Evolutionary conservation across 2,113 vertebrate genomes (phyloP), one percentile per base, ranked within the genome.

Genomic region (Lipotes vexillifer): DNA sequence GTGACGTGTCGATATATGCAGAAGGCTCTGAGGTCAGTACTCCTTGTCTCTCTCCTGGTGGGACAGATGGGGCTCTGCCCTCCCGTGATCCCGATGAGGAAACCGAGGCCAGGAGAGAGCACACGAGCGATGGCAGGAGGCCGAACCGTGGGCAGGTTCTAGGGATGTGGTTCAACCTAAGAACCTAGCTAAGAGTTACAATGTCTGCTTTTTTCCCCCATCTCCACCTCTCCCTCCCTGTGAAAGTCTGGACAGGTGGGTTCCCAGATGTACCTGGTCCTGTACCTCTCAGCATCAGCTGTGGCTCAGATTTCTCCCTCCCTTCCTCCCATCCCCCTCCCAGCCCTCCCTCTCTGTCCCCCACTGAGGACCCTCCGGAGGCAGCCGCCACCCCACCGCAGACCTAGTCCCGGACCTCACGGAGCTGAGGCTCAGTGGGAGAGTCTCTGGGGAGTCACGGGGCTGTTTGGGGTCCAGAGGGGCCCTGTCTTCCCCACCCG

Each of bases 91-190:
- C 2, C 2, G 88, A 13, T 8, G 11, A 81, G 57, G 78, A 80
- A 25, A 31, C 84, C 0, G 27, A 71, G 33, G 1, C 14, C 12
- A 14, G n/a, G 71, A 33, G 63, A 44, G 14, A 0, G 6, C 33
- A 2, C 13, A 46, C 6, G 3, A 25, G 52, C 5, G 52, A 49
- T 5, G 4, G 13, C 7, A 0, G 33, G 14, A 10, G 31, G 36
- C 15, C 46, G 36, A 23, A 23, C n/a, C 41, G 31, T 21, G 38
- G 33, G 25, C 33, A 5, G 18, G 63, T 29, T 36, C 90, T 29
- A 74, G 68, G 31, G 15, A 5, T 69, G 21, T n/a, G 46, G 13
- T 31, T 68, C 31, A 52, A 52, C 23, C 74, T 52, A 52, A 52
- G 52, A 52, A 21, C 55, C 25, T 8, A 61, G 63, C 44, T 20